A percentile compares a stretch with the other conserved stretches of the same genome.
Evolutionary conservation across 2,797 vertebrate genomes (phyloP).

Genomic region (Fratercula arctica): DNA sequence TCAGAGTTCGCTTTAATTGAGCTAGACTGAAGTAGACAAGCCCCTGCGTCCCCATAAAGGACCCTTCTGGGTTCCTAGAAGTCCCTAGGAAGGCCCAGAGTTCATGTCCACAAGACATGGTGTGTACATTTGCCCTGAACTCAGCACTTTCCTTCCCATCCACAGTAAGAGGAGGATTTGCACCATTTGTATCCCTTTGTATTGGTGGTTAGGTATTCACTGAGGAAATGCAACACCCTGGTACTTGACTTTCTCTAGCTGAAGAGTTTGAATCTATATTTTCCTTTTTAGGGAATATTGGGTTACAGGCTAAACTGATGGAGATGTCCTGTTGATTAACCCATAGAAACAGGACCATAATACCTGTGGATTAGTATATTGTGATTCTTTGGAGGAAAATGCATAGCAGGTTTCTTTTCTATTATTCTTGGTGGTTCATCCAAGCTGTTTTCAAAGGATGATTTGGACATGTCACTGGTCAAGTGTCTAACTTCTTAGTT

Average conservation of each 20-base stretch:
- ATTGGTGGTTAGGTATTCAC: neutral
- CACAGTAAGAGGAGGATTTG: neutral
- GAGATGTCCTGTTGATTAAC: neutral
- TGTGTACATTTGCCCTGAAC: neutral
- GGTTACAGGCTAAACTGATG: neutral
- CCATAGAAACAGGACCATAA: neutral
- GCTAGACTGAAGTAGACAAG: neutral
- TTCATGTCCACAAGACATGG: neutral
- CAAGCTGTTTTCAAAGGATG: neutral
- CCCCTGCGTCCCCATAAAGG: rapidly evolving
- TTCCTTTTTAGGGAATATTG: neutral
- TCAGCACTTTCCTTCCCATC: neutral
- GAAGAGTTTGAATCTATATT: neutral
- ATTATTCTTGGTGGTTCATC: neutral
- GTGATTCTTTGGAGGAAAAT: neutral
- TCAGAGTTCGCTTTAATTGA: neutral
- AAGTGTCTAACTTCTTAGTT: neutral
- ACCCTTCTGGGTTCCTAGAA: neutral
- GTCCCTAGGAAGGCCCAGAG: neutral
- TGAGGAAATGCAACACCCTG: neutral
- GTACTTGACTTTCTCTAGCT: neutral
- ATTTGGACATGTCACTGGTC: neutral
- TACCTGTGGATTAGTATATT: neutral
- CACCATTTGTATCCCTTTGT: neutral
- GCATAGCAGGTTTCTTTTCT: neutral